Evolutionary conservation across 2,888 invertebrate species (phyloP).

Genomic region (Mayetiola destructor): DNA sequence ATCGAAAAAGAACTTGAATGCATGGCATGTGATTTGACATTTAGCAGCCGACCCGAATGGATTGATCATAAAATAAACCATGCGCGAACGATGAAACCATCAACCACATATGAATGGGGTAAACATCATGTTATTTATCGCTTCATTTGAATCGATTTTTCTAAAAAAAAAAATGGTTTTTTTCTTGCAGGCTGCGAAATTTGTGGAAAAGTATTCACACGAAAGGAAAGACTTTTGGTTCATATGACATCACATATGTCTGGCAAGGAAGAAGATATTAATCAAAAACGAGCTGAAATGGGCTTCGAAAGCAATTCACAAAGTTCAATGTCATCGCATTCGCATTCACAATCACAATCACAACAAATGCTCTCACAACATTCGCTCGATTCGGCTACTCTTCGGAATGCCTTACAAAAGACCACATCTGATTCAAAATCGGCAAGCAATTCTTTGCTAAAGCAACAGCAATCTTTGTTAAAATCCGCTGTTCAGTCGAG

Average conservation of each 20-base stretch:
- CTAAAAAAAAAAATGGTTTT: too few species aligned
- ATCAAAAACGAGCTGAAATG: slow-evolving; percentile 18
- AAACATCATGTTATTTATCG: too few species aligned
- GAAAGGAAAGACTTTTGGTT: slow-evolving; percentile 34
- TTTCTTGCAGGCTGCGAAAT: slow-evolving; percentile 35
- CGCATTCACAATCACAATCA: slow-evolving; percentile 14
- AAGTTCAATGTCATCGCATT: slow-evolving; percentile 20
- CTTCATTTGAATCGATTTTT: too few species aligned
- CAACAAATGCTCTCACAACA: slow-evolving; percentile 14
- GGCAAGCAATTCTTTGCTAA: neutral
- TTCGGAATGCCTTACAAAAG: neutral
- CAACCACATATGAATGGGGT: slow-evolving; percentile 35
- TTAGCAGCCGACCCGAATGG: slow-evolving; percentile 31
- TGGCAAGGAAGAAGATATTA: slow-evolving; percentile 22
- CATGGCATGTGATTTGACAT: slow-evolving; percentile 28
- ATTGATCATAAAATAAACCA: slow-evolving; percentile 33
- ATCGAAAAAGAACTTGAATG: slow-evolving; percentile 31
- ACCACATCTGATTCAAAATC: neutral
- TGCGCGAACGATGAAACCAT: slow-evolving; percentile 30
- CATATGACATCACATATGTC: slow-evolving; percentile 34
- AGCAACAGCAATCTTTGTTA: neutral
- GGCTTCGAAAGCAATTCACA: slow-evolving; percentile 20
- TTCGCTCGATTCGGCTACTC: slow-evolving; percentile 11
- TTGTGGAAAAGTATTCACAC: slow-evolving; percentile 33
- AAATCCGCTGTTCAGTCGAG: neutral